Evolutionary conservation across 2,797 vertebrate species (phyloP).

Genomic region (Bradypodion ventrale): DNA sequence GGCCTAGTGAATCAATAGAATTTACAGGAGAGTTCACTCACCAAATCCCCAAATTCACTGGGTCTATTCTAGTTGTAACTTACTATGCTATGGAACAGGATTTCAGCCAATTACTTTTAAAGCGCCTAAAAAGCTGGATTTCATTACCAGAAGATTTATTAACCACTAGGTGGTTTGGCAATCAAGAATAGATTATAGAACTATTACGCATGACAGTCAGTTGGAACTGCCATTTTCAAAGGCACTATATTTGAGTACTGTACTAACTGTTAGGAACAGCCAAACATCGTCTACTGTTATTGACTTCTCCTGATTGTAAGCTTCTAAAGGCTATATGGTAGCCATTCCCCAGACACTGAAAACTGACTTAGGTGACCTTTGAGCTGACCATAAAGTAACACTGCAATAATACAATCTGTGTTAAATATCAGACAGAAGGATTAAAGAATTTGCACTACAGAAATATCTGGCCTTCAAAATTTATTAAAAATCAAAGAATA

Average conservation of each 20-base stretch:
- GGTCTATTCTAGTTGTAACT: no score
- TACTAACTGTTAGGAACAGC: neutral
- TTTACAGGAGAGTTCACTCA: no score
- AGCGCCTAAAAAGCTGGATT: neutral
- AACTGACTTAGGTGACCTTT: neutral
- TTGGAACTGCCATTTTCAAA: neutral
- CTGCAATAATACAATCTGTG: neutral
- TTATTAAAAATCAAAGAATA: slow-evolving; percentile 99
- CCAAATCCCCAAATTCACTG: no score
- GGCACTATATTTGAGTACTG: neutral
- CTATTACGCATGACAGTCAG: neutral
- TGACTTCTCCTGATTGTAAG: neutral
- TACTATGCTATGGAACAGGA: no score
- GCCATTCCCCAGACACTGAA: neutral
- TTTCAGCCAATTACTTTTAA: neutral
- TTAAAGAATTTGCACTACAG: slow-evolving; percentile 5
- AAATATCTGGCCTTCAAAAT: slow-evolving; percentile 81
- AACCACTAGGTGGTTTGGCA: neutral
- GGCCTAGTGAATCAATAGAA: no score
- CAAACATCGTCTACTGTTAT: neutral
- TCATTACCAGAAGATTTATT: neutral
- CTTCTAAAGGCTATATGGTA: neutral
- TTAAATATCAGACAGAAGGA: neutral
- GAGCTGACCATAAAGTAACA: neutral
- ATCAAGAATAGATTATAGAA: neutral